Percentiles rank a stretch among this genome's conserved stretches.
Evolutionary conservation across 2,888 invertebrate species (phyloP).

Genomic region (Agonum fuliginosum): DNA sequence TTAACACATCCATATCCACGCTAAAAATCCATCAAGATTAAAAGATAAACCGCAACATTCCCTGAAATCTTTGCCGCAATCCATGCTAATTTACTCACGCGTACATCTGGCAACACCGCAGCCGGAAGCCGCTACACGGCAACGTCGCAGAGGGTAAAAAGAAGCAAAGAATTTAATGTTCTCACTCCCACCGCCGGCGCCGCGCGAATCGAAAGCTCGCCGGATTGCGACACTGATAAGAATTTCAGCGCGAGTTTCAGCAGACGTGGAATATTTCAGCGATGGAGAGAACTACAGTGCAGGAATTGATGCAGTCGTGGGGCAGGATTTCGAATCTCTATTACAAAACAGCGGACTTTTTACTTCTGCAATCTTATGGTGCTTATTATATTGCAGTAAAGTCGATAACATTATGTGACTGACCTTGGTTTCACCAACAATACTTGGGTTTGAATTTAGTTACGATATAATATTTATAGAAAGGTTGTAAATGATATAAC

Average conservation of each 20-base stretch:
- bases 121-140: background rate
- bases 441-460: no score
- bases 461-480: no score
- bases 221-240: conserved; percentile 27
- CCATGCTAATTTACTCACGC: background rate
- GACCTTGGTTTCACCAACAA: no score
- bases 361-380: no score
- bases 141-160: conserved; percentile 4
- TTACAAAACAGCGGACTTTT: background rate
- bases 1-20: background rate
- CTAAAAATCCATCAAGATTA: background rate
- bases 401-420: no score
- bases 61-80: background rate
- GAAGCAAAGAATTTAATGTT: conserved; percentile 38
- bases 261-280: conserved; percentile 28
- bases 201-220: background rate
- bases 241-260: conserved; percentile 22
- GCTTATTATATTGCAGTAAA: no score
- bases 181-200: background rate
- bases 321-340: background rate
- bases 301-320: background rate
- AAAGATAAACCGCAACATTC: background rate
- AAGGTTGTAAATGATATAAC: no score
- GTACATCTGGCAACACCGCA: conserved; percentile 29
- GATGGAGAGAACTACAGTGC: no score